Percentiles rank a stretch among this genome's conserved stretches.
Evolutionary conservation across 2,797 vertebrate species (phyloP).

Genomic region (Sebastes ruberrimus): DNA sequence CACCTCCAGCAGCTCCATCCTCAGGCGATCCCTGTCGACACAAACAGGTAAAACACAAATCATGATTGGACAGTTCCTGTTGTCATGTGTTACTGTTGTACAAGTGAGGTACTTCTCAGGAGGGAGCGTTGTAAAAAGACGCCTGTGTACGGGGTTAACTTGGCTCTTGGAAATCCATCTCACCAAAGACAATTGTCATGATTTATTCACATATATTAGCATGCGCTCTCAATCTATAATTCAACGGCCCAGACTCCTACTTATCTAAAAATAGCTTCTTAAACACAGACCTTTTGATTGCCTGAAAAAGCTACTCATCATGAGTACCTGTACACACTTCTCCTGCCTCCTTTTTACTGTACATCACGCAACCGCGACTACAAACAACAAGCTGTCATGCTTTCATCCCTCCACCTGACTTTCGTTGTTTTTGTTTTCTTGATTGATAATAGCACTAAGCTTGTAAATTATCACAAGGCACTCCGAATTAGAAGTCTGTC

Average conservation of each 20-base stretch:
- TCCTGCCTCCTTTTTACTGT: slow-evolving; percentile 65
- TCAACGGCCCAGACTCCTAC: slow-evolving; percentile 69
- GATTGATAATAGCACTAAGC: slow-evolving; percentile 42
- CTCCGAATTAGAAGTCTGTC: neutral
- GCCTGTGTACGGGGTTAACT: slow-evolving; percentile 21
- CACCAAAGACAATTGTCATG: slow-evolving; percentile 75
- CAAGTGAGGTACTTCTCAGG: neutral
- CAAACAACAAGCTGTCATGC: slow-evolving; percentile 66
- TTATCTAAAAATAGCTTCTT: slow-evolving; percentile 81
- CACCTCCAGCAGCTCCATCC: slow-evolving; percentile 84
- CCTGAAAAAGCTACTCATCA: slow-evolving; percentile 66
- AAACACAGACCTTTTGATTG: slow-evolving; percentile 80
- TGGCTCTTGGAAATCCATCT: slow-evolving; percentile 54
- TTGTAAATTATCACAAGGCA: slow-evolving; percentile 33
- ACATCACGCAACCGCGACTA: slow-evolving; percentile 60
- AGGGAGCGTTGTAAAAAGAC: slow-evolving; percentile 14
- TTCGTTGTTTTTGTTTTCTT: slow-evolving; percentile 29
- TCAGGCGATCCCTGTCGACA: slow-evolving; percentile 78
- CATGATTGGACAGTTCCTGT: neutral
- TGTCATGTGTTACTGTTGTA: neutral
- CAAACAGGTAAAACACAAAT: slow-evolving; percentile 6
- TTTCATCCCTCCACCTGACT: slow-evolving; percentile 60
- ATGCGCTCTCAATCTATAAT: slow-evolving; percentile 81
- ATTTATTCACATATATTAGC: slow-evolving; percentile 84
- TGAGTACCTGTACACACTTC: slow-evolving; percentile 63